Evolutionary conservation across 2,797 vertebrate species (phyloP), one percentile per base, ranked within the genome.

Genomic region (Cossypha heuglini): DNA sequence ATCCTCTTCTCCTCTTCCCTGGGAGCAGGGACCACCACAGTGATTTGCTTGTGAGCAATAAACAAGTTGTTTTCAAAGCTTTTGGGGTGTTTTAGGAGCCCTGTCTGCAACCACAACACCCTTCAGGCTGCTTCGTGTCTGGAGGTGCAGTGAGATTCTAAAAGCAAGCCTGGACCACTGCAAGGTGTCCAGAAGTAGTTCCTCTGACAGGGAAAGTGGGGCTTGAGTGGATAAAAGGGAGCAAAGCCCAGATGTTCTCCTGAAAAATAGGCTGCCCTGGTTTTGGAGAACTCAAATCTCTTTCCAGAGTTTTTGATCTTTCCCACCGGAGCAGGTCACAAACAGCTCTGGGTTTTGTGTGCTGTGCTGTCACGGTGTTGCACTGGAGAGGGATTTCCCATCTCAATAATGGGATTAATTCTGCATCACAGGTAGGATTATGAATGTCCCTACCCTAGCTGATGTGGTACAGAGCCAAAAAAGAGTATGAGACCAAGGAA

Each of bases 11-110:
- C 58, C 22, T 58, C 59, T 37, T 25, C n/a, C 16, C 21, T 52
- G 45, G 20, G 19, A 67, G 40, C 42, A 24, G 48, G 79, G 45
- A 25, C 42, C 31, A n/a, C 3, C 0, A 0, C 24, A 21, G 16
- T 0, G 0, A 17, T 80, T 61, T 38, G 37, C 31, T 84, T 0
- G 1, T 40, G 37, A 69, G 38, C 2, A 0, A 20, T 38, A 48
- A 77, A 20, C 2, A 46, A 68, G 25, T 19, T 37, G 21, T 59
- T 89, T 59, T 31, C 55, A 42, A 63, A 82, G 52, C 19, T 12
- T 45, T 82, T 42, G 28, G 13, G 37, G 25, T 51, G 31, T 17
- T 86, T 82, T 52, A 40, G 33, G 89, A 88, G 35, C 35, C 42
- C 35, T 0, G 0, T 35, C 84, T 86, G 52, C 86, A 76, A 51